Conservation (phyloP, 2,888 invertebrate genomes). For the Amphipyra berbera region DNA sequence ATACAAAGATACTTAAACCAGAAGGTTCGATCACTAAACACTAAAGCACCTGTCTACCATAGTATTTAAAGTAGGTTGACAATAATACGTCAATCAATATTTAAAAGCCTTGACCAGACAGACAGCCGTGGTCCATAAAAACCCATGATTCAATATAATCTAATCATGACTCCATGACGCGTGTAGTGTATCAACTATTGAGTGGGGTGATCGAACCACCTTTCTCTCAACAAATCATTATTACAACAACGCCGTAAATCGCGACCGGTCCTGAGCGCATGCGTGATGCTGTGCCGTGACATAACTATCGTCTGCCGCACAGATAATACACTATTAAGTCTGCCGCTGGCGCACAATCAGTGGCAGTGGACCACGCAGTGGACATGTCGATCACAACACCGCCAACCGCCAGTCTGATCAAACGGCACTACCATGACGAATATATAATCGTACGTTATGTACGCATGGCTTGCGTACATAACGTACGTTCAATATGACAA, state of each 20-base stretch:
- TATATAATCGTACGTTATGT: slow-evolving; percentile 6
- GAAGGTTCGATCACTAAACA: no score
- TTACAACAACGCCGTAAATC: slow-evolving; percentile 43
- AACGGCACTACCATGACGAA: neutral
- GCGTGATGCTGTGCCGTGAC: slow-evolving; percentile 48
- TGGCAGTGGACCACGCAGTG: no score
- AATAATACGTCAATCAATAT: neutral
- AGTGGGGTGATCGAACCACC: slow-evolving; percentile 39
- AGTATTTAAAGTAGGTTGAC: no score
- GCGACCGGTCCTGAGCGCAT: slow-evolving; percentile 47
- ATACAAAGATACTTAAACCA: neutral
- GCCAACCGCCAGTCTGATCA: slow-evolving; percentile 7
- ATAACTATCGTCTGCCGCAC: slow-evolving; percentile 33
- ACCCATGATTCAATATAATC: slow-evolving; percentile 15
- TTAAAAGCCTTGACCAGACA: neutral
- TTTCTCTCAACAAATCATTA: slow-evolving; percentile 51
- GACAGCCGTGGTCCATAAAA: neutral
- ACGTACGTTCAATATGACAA: slow-evolving; percentile 26
- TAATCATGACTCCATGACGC: slow-evolving; percentile 23
- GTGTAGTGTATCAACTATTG: slow-evolving; percentile 22
- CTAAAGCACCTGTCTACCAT: no score
- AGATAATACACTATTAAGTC: no score
- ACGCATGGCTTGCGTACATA: slow-evolving; percentile 21
- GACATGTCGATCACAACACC: slow-evolving; percentile 22
- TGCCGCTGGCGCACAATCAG: no score